These are phyloP conservation scores for Bhutanitis thaidina DNA, from an alignment of 2,888 invertebrate species.

Conservation along the genomic window DNA sequence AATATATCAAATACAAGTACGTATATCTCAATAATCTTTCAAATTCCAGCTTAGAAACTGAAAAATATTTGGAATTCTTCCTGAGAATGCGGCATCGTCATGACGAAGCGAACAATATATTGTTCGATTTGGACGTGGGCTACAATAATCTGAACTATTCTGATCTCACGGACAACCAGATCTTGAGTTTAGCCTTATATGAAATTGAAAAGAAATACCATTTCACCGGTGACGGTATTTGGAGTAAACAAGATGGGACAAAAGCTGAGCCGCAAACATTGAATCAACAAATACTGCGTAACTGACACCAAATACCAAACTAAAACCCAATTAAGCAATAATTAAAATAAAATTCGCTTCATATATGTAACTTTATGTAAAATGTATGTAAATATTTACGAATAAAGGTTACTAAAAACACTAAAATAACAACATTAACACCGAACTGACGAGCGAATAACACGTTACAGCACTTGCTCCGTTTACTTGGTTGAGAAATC, in stretches of 20 bases:
- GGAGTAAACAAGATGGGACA: slow-evolving; percentile 59
- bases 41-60: slow-evolving; percentile 48
- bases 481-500: too few species aligned
- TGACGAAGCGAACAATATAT: slow-evolving; percentile 12
- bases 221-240: slow-evolving; percentile 88
- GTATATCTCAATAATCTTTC: slow-evolving; percentile 22
- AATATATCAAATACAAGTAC: too few species aligned
- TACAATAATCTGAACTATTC: slow-evolving; percentile 41
- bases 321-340: neutral
- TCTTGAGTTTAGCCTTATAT: slow-evolving; percentile 84
- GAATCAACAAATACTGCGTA: slow-evolving; percentile 21
- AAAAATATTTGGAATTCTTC: slow-evolving; percentile 43
- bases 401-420: neutral
- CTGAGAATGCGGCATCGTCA: slow-evolving; percentile 35
- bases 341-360: too few species aligned
- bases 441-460: too few species aligned
- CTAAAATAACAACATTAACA: neutral
- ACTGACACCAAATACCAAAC: too few species aligned
- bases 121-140: slow-evolving; percentile 34
- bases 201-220: slow-evolving; percentile 85
- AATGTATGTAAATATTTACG: neutral
- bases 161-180: slow-evolving; percentile 65
- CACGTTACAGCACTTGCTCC: too few species aligned
- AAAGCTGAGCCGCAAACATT: slow-evolving; percentile 34
- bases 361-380: neutral